Percentiles rank a stretch among this genome's conserved stretches.
Conservation (phyloP, 1,140 invertebrate species). For the Eumeta japonica region DNA sequence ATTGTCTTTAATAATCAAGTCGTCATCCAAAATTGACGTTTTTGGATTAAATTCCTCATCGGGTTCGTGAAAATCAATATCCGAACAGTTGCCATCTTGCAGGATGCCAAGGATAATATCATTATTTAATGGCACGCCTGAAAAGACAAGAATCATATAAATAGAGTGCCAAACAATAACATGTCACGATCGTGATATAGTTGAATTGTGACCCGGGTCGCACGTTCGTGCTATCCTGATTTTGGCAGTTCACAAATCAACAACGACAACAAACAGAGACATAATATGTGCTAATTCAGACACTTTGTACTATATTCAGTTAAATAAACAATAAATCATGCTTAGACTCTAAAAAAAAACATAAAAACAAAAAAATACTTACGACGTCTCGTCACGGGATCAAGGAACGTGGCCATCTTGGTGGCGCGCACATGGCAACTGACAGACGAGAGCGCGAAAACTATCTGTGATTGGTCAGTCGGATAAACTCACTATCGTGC, state of each 20-base stretch:
- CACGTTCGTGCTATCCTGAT: too few species aligned
- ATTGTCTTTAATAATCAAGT: too few species aligned
- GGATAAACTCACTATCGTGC: too few species aligned
- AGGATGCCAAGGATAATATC: too few species aligned
- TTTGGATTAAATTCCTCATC: background rate
- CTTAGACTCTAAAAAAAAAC: background rate
- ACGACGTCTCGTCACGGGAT: background rate
- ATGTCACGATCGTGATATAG: slow-evolving; percentile 1
- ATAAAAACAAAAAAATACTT: background rate
- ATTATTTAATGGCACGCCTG: too few species aligned
- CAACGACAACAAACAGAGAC: background rate
- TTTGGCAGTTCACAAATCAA: background rate
- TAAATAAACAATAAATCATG: background rate
- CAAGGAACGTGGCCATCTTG: background rate
- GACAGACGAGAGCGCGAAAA: background rate
- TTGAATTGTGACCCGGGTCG: slow-evolving; percentile 1
- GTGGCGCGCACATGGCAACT: background rate
- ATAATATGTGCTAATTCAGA: background rate
- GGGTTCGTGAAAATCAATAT: slow-evolving; percentile 1
- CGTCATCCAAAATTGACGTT: too few species aligned
- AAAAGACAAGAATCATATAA: too few species aligned
- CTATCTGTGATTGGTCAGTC: too few species aligned
- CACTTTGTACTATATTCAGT: background rate
- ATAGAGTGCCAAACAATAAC: slow-evolving; percentile 3
- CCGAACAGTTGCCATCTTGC: slow-evolving; percentile 3